These are phyloP conservation scores for Rattus rattus DNA, from an alignment of 2,113 vertebrate species.

Conservation along the genomic window DNA sequence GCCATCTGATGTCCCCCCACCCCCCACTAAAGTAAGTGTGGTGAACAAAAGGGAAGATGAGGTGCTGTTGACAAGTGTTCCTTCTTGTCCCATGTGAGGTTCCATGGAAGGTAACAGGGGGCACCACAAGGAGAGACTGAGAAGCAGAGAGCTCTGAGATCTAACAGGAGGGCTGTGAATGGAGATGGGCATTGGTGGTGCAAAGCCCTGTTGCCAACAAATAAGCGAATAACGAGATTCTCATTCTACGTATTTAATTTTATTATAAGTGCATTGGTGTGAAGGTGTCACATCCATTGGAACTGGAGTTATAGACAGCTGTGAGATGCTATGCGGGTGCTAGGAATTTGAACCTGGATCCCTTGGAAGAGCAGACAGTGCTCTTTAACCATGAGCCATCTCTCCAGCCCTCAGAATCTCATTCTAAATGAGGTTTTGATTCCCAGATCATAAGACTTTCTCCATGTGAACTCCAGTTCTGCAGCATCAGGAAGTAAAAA, in stretches of 20 bases:
- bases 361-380: no score
- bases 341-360: no score
- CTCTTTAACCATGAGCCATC: no score
- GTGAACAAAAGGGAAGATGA: background rate
- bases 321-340: no score
- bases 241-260: background rate
- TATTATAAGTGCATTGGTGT: no score
- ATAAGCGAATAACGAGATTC: accelerated
- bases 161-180: background rate
- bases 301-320: no score
- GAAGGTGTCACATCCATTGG: no score
- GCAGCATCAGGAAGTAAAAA: background rate
- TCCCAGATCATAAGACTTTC: background rate
- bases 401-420: background rate
- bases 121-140: background rate
- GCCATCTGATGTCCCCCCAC: background rate
- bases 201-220: no score
- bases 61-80: accelerated
- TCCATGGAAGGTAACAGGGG: background rate
- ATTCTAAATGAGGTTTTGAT: background rate
- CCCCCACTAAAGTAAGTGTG: background rate
- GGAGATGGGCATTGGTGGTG: no score
- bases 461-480: no score
- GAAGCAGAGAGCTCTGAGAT: background rate
- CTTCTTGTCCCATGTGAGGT: background rate